Evolutionary conservation across 1,140 invertebrate genomes (phyloP), one percentile per base, ranked within the genome.

Genomic region (Protaetia brevitarsis): DNA sequence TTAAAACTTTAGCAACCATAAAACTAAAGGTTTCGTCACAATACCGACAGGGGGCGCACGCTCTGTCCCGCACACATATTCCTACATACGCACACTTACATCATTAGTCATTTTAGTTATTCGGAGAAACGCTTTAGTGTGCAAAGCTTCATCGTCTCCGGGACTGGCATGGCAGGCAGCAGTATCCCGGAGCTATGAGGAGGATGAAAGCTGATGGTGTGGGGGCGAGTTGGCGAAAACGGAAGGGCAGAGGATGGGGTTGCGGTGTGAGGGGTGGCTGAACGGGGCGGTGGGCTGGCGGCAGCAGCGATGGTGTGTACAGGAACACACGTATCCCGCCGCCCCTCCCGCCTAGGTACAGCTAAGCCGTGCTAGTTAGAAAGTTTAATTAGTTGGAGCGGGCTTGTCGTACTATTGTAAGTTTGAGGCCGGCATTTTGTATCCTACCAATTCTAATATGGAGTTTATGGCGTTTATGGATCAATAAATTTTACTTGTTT

Each of bases 381-480:
- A 72, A 72, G 69, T 72, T 72, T 72, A 72, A 72, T 72, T 72
- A 72, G 71, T 72, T 72, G 67, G 66, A 68, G 69, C 30, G 64
- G 69, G 66, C 68, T 67, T 71, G 67, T 69, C 65, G 71, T 63
- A 66, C 67, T 66, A 66, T 69, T 69, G 68, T 69, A 66, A 66
- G 68, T 69, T 66, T 66, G 56, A 51, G 68, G 65, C 68, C 41
- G 58, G 63, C 61, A 66, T 69, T 69, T 59, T 59, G 57, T 59
- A 59, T 59, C 57, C 57, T 59, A 59, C 57, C 57, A 27, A 59
- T 59, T 59, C 57, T 59, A 59, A 59, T 59, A 31, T 31, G 16
- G 57, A 27, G 57, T 59, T 28, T 59, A 59, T 59, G 26, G 57
- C 57, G 57, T 59, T 59, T 59, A 59, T 59, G 57, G 57, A 59